These are phyloP conservation scores for Platygyra sinensis DNA, from an alignment of 64 coral and sea anemone species.

Conservation along the genomic window DNA sequence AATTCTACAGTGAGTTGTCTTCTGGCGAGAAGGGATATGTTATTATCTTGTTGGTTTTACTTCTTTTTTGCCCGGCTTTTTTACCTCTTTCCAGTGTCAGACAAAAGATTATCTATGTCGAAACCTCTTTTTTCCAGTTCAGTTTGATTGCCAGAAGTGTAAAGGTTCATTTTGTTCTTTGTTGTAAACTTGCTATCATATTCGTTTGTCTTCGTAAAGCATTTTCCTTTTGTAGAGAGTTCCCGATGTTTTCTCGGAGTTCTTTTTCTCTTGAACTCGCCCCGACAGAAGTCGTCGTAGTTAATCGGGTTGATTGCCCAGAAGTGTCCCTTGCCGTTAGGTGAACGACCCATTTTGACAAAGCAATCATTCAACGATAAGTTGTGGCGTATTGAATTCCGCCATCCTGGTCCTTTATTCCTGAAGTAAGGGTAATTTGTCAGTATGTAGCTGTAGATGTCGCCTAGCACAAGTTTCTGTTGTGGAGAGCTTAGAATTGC, in stretches of 20 bases:
- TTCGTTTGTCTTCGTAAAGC: not conserved
- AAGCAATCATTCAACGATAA: constrained; percentile 68
- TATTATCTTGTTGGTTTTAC: no score
- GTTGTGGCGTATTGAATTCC: constrained; percentile 68
- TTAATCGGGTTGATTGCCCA: constrained; percentile 65
- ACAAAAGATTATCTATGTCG: not conserved
- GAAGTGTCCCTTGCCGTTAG: constrained; percentile 72
- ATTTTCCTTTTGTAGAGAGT: not conserved
- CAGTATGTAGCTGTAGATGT: constrained; percentile 68
- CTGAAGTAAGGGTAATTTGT: constrained; percentile 68
- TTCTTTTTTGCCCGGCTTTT: no score
- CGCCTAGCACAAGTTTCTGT: constrained; percentile 62
- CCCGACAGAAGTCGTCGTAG: constrained; percentile 67
- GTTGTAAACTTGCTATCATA: no score
- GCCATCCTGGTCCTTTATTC: constrained; percentile 60
- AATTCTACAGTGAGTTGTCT: no score
- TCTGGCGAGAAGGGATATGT: no score
- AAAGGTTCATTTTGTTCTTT: no score
- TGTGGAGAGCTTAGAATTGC: constrained; percentile 63
- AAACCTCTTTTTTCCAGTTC: not conserved
- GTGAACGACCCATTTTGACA: constrained; percentile 58
- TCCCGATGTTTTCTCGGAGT: constrained; percentile 6
- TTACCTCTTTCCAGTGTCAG: not conserved
- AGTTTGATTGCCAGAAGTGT: not conserved
- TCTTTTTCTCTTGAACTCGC: constrained; percentile 59